phyloP scores from a whole-genome alignment of 2,888 invertebrate genomes.

The Silvanus unidentatus region DNA sequence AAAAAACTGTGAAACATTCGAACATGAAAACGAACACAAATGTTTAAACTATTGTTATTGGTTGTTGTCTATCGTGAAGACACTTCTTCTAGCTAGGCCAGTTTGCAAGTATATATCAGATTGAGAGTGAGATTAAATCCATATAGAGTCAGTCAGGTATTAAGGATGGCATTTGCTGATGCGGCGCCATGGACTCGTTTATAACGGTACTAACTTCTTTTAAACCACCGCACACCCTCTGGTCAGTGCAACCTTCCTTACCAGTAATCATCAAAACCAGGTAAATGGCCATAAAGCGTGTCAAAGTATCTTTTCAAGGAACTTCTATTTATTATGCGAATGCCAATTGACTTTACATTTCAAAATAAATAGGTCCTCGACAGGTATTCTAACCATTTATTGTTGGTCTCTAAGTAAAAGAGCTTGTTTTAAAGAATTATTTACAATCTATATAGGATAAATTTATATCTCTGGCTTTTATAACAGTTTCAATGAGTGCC shows the following conservation, averaged over 20 bases:
- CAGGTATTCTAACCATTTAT: too few relatives aligned
- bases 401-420: too few relatives aligned
- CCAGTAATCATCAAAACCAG: slow-evolving; percentile 19
- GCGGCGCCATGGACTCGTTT: slow-evolving; percentile 24
- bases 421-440: too few relatives aligned
- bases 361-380: neutral
- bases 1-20: too few relatives aligned
- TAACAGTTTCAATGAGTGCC: too few relatives aligned
- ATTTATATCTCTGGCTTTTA: too few relatives aligned
- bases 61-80: too few relatives aligned
- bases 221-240: slow-evolving; percentile 21
- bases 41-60: too few relatives aligned
- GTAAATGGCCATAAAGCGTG: slow-evolving; percentile 17
- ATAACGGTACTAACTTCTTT: slow-evolving; percentile 22
- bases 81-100: too few relatives aligned
- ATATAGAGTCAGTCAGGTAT: slow-evolving; percentile 13
- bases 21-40: too few relatives aligned
- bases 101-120: slow-evolving; percentile 5
- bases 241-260: slow-evolving; percentile 21
- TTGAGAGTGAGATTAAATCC: slow-evolving; percentile 15
- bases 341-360: slow-evolving; percentile 5
- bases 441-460: too few relatives aligned
- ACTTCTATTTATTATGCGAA: neutral
- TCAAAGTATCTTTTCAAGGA: slow-evolving; percentile 10
- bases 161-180: slow-evolving; percentile 16